Evolutionary conservation across 1,140 invertebrate species (phyloP).

Genomic region (Samia ricini): DNA sequence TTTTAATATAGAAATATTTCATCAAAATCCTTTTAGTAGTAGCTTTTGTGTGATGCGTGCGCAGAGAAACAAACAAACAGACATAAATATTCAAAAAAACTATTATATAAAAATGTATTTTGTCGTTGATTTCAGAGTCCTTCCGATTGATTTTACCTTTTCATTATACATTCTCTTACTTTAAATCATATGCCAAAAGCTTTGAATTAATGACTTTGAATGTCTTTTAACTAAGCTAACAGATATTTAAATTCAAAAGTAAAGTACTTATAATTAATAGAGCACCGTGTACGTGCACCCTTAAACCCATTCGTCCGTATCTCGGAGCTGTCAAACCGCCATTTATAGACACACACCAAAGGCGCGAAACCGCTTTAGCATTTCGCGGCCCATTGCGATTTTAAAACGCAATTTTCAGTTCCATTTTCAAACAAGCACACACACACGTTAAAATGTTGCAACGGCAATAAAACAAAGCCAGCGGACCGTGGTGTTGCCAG

Average conservation of each 20-base stretch:
- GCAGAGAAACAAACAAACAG: no score
- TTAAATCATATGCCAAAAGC: no score
- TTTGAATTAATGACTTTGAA: not conserved
- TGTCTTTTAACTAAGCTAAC: conserved; percentile 5
- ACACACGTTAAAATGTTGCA: conserved; percentile 71
- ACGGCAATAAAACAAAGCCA: conserved; percentile 57
- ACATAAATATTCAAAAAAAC: no score
- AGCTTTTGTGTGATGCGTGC: no score
- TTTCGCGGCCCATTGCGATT: conserved; percentile 62
- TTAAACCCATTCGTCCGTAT: conserved; percentile 5
- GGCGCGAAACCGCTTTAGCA: conserved; percentile 58
- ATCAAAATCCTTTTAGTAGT: no score
- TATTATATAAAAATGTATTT: no score
- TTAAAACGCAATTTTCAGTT: conserved; percentile 61
- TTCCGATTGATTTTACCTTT: no score
- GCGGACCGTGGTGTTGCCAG: conserved; percentile 60
- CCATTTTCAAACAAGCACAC: conserved; percentile 70
- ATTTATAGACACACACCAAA: conserved; percentile 47
- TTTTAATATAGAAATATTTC: no score
- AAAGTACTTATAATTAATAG: not conserved
- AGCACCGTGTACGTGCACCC: not conserved
- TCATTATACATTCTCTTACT: no score
- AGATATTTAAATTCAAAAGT: conserved; percentile 4
- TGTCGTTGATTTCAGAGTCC: no score
- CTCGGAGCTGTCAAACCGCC: conserved; percentile 29